These are phyloP conservation scores for Tetramorium bicarinatum DNA, from an alignment of 2,888 invertebrate species.

Conservation along the genomic window DNA sequence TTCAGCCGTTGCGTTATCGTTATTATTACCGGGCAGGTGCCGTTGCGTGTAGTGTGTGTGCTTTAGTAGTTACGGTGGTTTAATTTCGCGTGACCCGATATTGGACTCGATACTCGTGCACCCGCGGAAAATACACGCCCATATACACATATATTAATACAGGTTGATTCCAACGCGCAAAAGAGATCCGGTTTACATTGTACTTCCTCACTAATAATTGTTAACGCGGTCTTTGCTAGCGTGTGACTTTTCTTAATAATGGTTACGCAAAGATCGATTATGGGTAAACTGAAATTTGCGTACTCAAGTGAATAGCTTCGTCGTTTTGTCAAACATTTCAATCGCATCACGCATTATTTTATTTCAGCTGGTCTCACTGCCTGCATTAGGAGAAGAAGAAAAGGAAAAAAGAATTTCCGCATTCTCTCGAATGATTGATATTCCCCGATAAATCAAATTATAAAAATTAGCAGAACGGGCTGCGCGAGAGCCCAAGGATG, in stretches of 20 bases:
- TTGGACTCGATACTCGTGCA: slow-evolving; percentile 63
- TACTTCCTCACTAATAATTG: slow-evolving; percentile 28
- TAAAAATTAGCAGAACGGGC: slow-evolving; percentile 37
- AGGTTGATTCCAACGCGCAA: slow-evolving; percentile 8
- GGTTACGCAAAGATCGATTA: slow-evolving; percentile 8
- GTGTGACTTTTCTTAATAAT: neutral
- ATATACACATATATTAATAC: too few relatives aligned
- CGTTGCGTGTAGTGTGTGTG: slow-evolving; percentile 62
- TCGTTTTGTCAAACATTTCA: neutral
- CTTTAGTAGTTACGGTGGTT: slow-evolving; percentile 77
- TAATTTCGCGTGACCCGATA: slow-evolving; percentile 82
- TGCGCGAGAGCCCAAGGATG: slow-evolving; percentile 56
- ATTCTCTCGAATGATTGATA: slow-evolving; percentile 66
- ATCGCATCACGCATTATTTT: too few relatives aligned
- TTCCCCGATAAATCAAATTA: slow-evolving; percentile 59
- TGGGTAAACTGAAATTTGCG: slow-evolving; percentile 56
- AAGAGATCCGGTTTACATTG: slow-evolving; percentile 16
- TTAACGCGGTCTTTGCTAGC: slow-evolving; percentile 4
- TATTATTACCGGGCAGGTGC: slow-evolving; percentile 79
- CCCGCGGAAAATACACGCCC: neutral
- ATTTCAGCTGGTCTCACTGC: neutral
- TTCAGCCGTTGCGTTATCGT: slow-evolving; percentile 76
- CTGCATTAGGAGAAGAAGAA: neutral
- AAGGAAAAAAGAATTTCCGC: slow-evolving; percentile 68
- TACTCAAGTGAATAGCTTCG: slow-evolving; percentile 54